Conservation (phyloP, 2,797 vertebrate species). For the Morus bassanus region DNA sequence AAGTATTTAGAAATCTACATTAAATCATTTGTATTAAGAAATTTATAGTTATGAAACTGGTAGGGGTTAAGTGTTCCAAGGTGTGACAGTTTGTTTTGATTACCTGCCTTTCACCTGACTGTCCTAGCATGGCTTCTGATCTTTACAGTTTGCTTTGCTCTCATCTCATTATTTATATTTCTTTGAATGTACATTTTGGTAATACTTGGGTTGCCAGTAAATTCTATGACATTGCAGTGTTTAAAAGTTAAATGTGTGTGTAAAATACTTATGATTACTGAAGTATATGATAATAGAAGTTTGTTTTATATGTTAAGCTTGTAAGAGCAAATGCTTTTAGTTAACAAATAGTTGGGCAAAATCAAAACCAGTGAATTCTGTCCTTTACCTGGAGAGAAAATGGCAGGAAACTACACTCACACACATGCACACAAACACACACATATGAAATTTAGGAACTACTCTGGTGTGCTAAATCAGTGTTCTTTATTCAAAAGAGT, state of each 20-base stretch:
- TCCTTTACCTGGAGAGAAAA: not conserved
- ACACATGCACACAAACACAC: fast-evolving
- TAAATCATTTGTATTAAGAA: not conserved
- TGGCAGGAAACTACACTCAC: not conserved
- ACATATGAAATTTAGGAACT: not conserved
- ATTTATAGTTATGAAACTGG: not conserved
- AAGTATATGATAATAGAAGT: too few species aligned
- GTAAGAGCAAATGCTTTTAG: not conserved
- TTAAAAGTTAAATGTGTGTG: not conserved
- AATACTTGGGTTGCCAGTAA: not conserved
- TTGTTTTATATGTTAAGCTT: not conserved
- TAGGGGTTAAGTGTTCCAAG: not conserved
- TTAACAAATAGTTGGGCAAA: not conserved
- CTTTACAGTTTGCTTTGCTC: not conserved
- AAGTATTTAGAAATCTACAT: not conserved
- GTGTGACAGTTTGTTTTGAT: not conserved
- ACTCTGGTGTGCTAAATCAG: not conserved
- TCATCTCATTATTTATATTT: not conserved
- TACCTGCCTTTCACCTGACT: not conserved
- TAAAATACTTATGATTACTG: not conserved
- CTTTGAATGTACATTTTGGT: not conserved
- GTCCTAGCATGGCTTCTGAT: not conserved
- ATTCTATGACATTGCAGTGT: not conserved
- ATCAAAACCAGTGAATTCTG: not conserved
- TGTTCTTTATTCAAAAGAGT: not conserved